Base-by-base conservation (phyloP, 2,797 vertebrate species). In the Melanotaenia maccullochi region DNA sequence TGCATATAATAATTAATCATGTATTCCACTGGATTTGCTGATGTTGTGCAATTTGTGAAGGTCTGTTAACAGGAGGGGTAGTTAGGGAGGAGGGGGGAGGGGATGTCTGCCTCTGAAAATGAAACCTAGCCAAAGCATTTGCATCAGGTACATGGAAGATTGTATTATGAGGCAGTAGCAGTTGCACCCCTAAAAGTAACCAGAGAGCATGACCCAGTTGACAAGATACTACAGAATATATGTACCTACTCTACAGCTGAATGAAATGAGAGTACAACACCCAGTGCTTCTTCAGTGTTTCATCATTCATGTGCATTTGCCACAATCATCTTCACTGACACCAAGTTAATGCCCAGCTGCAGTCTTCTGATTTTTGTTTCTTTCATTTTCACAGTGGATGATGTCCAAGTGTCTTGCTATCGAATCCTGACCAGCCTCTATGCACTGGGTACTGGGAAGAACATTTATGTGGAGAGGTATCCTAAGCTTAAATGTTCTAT, bases 401-500 rank as follows among this genome's bases (percentile, higher is more conserved):
- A 98, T 42, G 96, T 99, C 71, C 98, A 99, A 87, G 95, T 97
- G 87, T 98, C 98, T 40, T 99, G 98, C 89, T 99, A 99, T 90
- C 95, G 96, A 68, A 97, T 98, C 88, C 93, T 99, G 76, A 96
- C 95, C 88, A 99, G 98, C 78, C 95, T 99, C 3, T 99, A 98
- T 73, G 96, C 97, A 2, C 94, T 99, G 71, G 98, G 98, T 56
- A 99, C 98, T 22, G 98, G 98, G 60, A 99, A 98, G 87, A 99
- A 99, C 93, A 98, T 99, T 90, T 99, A 99, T 20, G 97, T 99
- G 73, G 98, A 99, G 92, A 97, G 98, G 98, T 99, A 96, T 74
- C 36, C 24, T 14, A 13, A 51, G n/a, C 11, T 7, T 72, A 28
- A 64, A 51, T 36, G 3, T 60, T 35, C 24, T 71, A 11, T 42